These are phyloP conservation scores for Baryphthengus martii DNA, from an alignment of 2,113 vertebrate species.

Conservation along the genomic window DNA sequence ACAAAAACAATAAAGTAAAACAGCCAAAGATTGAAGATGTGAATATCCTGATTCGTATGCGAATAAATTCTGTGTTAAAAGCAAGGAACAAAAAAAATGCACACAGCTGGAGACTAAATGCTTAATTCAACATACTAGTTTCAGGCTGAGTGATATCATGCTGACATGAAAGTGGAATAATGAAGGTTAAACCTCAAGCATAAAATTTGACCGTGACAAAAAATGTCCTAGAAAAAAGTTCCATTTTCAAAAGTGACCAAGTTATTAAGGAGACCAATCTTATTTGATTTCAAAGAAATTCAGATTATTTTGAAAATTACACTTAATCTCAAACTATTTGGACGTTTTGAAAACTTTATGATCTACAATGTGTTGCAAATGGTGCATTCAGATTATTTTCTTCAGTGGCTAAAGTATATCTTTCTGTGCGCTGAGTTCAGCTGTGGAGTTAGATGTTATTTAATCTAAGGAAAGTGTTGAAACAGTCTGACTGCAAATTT, in stretches of 20 bases:
- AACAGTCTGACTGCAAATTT: neutral
- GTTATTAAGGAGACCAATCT: neutral
- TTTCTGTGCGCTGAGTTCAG: neutral
- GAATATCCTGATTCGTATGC: neutral
- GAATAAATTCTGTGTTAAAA: constrained; percentile 8
- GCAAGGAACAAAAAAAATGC: neutral
- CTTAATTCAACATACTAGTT: constrained; percentile 15
- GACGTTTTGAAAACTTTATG: neutral
- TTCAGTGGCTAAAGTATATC: neutral
- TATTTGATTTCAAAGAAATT: neutral
- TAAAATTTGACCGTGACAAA: neutral
- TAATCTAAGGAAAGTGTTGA: neutral
- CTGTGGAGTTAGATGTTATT: neutral
- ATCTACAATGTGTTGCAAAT: neutral
- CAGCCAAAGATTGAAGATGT: neutral
- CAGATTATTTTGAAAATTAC: neutral
- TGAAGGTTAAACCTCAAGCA: neutral
- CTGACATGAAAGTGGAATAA: neutral
- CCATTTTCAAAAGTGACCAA: neutral
- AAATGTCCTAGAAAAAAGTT: neutral
- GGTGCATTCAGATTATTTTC: neutral
- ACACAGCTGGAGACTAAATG: neutral
- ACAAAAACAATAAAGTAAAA: neutral
- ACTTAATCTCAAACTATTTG: neutral
- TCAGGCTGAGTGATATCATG: neutral